Evolutionary conservation across 2,113 vertebrate species (phyloP).

Genomic region (Rynchops niger): DNA sequence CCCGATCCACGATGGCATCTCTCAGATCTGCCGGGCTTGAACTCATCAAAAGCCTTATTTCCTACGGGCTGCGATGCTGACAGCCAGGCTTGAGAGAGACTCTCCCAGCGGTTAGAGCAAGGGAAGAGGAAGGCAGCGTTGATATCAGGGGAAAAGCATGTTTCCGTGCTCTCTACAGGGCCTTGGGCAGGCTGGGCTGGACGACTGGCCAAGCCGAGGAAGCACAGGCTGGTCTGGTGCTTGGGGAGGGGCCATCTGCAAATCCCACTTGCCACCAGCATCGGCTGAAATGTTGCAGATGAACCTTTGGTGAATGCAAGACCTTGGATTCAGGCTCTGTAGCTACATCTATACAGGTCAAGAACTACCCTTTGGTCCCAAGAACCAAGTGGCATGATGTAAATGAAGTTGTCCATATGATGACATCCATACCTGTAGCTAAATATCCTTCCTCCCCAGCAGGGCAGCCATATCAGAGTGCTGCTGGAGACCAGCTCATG

Average conservation of each 20-base stretch:
- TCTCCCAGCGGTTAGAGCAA: background rate
- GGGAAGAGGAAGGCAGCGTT: background rate
- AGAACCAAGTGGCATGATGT: background rate
- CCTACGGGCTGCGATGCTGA: accelerated
- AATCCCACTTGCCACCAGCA: accelerated
- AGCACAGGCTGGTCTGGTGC: background rate
- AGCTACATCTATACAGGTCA: background rate
- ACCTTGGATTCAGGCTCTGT: background rate
- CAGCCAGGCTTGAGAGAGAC: accelerated
- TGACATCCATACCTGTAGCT: background rate
- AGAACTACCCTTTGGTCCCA: background rate
- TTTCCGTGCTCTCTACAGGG: background rate
- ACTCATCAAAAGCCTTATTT: background rate
- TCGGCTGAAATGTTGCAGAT: accelerated
- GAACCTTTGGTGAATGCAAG: accelerated
- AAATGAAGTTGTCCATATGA: accelerated
- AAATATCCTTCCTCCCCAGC: background rate
- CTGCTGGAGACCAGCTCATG: background rate
- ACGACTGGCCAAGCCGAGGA: background rate
- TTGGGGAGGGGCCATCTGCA: background rate
- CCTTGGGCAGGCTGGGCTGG: background rate
- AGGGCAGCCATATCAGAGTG: background rate
- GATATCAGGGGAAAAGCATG: accelerated
- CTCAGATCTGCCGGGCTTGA: background rate
- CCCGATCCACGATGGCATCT: background rate